Conservation (phyloP, 2,888 invertebrate genomes). For the Epirrhoe tristata region DNA sequence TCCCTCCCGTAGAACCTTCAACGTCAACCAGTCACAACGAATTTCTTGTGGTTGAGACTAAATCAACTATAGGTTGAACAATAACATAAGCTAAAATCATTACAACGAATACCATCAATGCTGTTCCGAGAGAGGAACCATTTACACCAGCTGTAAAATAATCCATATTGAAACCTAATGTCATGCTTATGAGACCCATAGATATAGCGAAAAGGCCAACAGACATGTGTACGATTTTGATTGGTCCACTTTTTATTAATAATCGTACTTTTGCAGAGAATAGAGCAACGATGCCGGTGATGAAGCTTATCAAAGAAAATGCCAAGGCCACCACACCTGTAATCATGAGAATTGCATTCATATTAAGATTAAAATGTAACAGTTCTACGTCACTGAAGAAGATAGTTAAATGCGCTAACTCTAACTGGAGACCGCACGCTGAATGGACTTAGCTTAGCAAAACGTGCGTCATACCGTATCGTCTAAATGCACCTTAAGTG, state of each 20-base stretch:
- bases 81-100: conserved; percentile 66
- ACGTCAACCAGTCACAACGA: conserved; percentile 67
- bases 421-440: too few species aligned
- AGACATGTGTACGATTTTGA: conserved; percentile 82
- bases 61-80: conserved; percentile 70
- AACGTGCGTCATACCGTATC: too few species aligned
- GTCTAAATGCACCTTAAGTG: too few species aligned
- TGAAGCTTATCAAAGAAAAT: conserved; percentile 74
- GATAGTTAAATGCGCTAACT: too few species aligned
- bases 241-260: conserved; percentile 74
- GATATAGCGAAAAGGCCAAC: conserved; percentile 79
- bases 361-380: background rate
- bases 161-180: conserved; percentile 75
- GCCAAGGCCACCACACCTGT: conserved; percentile 82
- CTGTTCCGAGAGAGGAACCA: conserved; percentile 57
- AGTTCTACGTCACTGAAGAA: too few species aligned
- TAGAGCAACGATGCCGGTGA: conserved; percentile 79
- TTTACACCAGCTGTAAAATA: conserved; percentile 63
- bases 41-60: conserved; percentile 67
- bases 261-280: conserved; percentile 81
- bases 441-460: too few species aligned
- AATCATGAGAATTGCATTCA: conserved; percentile 33
- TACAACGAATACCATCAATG: conserved; percentile 68
- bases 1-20: conserved; percentile 60
- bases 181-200: conserved; percentile 80